These are phyloP conservation scores for Gymnarchus niloticus DNA, from an alignment of 2,113 vertebrate genomes.

Conservation along the genomic window DNA sequence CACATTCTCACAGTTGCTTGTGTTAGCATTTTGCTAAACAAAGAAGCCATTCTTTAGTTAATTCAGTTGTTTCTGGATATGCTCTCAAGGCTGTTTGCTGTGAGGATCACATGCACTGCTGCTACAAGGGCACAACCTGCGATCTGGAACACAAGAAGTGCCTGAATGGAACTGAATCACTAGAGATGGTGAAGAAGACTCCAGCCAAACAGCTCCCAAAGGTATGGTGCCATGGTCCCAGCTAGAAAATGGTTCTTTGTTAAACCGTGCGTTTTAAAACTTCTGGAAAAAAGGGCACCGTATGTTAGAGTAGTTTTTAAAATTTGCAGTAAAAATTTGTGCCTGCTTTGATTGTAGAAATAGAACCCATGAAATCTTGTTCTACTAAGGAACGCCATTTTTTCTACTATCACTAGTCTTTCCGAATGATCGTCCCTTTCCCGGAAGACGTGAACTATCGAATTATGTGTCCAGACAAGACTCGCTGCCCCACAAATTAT, in stretches of 20 bases:
- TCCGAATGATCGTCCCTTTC: conserved; percentile 53
- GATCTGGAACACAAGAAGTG: conserved; percentile 37
- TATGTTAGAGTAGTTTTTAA: not conserved
- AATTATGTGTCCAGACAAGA: conserved; percentile 54
- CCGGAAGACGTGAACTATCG: conserved; percentile 40
- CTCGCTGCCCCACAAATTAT: conserved; percentile 54
- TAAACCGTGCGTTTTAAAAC: not conserved
- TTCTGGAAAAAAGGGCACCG: too few species aligned
- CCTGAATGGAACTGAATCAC: conserved; percentile 41
- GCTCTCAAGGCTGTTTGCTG: conserved; percentile 64
- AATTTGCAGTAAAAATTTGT: not conserved
- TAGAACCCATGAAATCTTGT: not conserved
- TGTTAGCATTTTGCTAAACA: not conserved
- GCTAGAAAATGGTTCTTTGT: not conserved
- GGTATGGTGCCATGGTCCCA: conserved; percentile 36
- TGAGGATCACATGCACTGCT: conserved; percentile 60
- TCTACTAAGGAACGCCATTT: not conserved
- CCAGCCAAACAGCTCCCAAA: conserved; percentile 29
- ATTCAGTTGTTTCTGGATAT: not conserved
- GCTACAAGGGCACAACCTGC: conserved; percentile 48
- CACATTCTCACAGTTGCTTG: not conserved
- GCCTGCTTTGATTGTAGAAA: not conserved
- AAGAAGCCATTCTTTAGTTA: not conserved
- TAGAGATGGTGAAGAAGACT: conserved; percentile 44
- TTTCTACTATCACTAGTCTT: conserved; percentile 44